Evolutionary conservation across 2,113 vertebrate species (phyloP), one percentile per base, ranked within the genome.

Genomic region (Brachyhypopomus occidentalis): DNA sequence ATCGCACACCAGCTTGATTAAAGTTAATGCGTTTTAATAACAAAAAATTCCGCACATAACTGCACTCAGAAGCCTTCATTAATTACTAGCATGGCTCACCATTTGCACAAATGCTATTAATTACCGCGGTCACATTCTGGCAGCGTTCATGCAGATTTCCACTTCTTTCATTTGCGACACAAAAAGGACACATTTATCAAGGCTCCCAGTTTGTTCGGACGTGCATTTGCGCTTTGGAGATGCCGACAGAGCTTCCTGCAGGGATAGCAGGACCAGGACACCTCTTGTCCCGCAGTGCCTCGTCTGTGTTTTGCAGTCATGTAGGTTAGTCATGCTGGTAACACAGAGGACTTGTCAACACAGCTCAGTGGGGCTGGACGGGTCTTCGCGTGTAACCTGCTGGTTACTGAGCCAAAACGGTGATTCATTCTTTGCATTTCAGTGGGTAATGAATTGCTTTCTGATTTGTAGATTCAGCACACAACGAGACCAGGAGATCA

Each of bases 1-100:
- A 81, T 84, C 85, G 77, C 81, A 79, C 86, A 85, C 79, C 81
- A 83, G 88, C 86, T 87, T 93, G 89, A 92, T 92, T 90, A 90
- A 93, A 91, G 88, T 88, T 90, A 92, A 92, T 92, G 87, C 87
- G 86, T 87, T 87, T 90, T 87, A 90, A 90, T 90, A 89, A 88
- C 79, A 83, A 55, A 84, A 88, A 30, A 89, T 91, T 88, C 87
- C 85, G 84, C 77, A 92, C 89, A 93, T 92, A 90, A 90, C 87
- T 88, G 80, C 85, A 82, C 88, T 87, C 88, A 82, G 80, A 88
- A 88, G 86, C 88, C 87, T 84, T 74, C 59, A 81, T 87, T 92
- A 90, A 94, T 94, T 91, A 91, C 82, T 85, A 87, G 66, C 45
- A 60, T 74, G 55, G 19, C 34, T 36, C 70, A 78, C 67, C n/a